These are phyloP conservation scores for Stenichneumon culpator DNA, from an alignment of 2,888 invertebrate genomes.

Conservation along the genomic window DNA sequence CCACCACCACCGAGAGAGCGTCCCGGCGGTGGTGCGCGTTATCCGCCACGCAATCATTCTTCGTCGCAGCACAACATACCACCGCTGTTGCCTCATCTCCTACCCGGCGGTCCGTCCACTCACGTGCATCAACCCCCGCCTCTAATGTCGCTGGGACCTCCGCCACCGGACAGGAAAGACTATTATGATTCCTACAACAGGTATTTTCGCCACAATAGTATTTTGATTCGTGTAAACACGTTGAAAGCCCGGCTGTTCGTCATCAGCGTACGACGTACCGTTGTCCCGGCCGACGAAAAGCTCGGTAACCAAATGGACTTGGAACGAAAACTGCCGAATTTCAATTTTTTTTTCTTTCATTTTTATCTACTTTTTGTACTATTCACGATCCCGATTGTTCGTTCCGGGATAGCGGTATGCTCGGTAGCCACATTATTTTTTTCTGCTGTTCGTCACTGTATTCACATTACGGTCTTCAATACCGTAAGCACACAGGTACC, in stretches of 20 bases:
- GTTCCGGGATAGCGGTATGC: slow-evolving; percentile 56
- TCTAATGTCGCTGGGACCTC: slow-evolving; percentile 82
- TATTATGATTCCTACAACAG: slow-evolving; percentile 86
- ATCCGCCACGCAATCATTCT: slow-evolving; percentile 80
- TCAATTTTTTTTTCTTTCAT: not conserved
- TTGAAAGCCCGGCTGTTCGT: slow-evolving; percentile 63
- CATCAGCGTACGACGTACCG: slow-evolving; percentile 65
- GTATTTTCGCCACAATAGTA: slow-evolving; percentile 85
- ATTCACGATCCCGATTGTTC: not conserved
- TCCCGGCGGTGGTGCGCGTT: slow-evolving; percentile 74
- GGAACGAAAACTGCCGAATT: not conserved
- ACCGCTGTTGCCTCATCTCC: slow-evolving; percentile 79
- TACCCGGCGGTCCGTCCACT: slow-evolving; percentile 64
- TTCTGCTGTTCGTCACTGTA: slow-evolving; percentile 54
- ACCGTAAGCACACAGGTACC: slow-evolving; percentile 42
- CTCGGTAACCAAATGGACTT: not conserved
- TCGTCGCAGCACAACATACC: slow-evolving; percentile 79
- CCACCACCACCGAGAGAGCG: slow-evolving; percentile 74
- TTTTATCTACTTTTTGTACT: slow-evolving; percentile 7
- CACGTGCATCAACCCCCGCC: slow-evolving; percentile 79
- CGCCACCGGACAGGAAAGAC: slow-evolving; percentile 84
- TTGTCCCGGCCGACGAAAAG: slow-evolving; percentile 66
- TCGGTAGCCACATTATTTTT: slow-evolving; percentile 50
- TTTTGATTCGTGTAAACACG: slow-evolving; percentile 81
- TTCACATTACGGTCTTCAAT: slow-evolving; percentile 53